Evolutionary conservation across 30 jellyfish, hydroid and myxozoan genomes (phyloP).

Genomic region (Hydractinia echinata): DNA sequence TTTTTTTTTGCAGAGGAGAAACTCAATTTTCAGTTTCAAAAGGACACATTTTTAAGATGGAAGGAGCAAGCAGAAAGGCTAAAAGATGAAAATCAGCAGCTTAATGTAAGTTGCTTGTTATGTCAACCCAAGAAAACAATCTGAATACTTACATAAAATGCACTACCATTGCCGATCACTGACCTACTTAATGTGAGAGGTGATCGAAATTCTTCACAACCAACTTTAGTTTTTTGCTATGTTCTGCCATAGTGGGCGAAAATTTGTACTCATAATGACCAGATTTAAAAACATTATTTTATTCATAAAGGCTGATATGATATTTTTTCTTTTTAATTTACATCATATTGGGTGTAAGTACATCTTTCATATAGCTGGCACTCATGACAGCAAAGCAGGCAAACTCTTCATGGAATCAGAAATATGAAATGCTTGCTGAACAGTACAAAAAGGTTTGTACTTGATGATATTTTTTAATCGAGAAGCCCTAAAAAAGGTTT

Average conservation of each 20-base stretch:
- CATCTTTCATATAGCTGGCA: neutral
- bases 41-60: conserved; percentile 25
- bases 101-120: neutral
- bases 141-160: too few relatives aligned
- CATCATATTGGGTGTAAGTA: neutral
- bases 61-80: conserved; percentile 24
- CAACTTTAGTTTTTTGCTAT: too few relatives aligned
- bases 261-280: too few relatives aligned
- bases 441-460: neutral
- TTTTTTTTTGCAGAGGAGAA: conserved; percentile 21
- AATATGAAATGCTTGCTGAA: conserved; percentile 7
- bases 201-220: too few relatives aligned
- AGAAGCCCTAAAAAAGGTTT: too few relatives aligned
- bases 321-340: neutral
- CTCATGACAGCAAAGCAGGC: conserved; percentile 7
- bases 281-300: too few relatives aligned
- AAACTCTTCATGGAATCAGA: neutral
- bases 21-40: conserved; percentile 20
- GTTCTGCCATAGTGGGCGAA: too few relatives aligned
- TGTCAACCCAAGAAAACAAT: too few relatives aligned
- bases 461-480: too few relatives aligned
- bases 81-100: conserved; percentile 18
- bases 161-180: too few relatives aligned
- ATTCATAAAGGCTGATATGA: neutral
- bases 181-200: too few relatives aligned